These are phyloP conservation scores for Ormyrus nitidulus DNA, from an alignment of 2,888 invertebrate species.

Conservation along the genomic window DNA sequence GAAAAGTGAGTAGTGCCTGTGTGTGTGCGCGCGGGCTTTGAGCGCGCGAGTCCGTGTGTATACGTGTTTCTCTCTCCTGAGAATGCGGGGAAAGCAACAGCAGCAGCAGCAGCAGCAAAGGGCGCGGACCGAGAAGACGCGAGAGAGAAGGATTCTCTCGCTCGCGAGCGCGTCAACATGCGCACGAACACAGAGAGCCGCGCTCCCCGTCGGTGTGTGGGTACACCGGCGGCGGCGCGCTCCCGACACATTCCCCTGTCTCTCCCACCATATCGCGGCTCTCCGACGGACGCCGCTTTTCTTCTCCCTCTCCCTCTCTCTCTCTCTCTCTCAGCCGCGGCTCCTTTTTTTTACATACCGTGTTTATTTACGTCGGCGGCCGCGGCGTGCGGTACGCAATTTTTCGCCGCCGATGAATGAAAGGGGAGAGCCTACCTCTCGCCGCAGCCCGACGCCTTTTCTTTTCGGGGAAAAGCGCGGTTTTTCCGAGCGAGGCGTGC, in stretches of 20 bases:
- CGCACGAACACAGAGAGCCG: background rate
- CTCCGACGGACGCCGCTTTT: slow-evolving; percentile 38
- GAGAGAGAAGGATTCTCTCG: slow-evolving; percentile 1
- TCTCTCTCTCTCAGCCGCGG: too few relatives aligned
- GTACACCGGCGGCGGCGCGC: slow-evolving; percentile 30
- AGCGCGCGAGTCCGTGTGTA: too few relatives aligned
- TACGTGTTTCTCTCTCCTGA: background rate
- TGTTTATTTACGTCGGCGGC: too few relatives aligned
- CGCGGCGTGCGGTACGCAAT: too few relatives aligned
- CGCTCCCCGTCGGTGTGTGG: background rate
- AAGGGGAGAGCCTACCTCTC: background rate
- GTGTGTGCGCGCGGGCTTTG: too few relatives aligned
- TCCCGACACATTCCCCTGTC: slow-evolving; percentile 23
- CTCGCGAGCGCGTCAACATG: background rate
- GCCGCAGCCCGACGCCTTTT: too few relatives aligned
- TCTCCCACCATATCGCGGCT: slow-evolving; percentile 15
- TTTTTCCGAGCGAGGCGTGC: too few relatives aligned
- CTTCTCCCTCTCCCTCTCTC: background rate
- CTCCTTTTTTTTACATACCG: background rate
- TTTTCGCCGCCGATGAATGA: too few relatives aligned
- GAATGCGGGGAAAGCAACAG: slow-evolving; percentile 39
- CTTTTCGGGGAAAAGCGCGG: too few relatives aligned
- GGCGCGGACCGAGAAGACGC: slow-evolving; percentile 39
- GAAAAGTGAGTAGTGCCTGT: too few relatives aligned
- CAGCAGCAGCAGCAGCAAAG: slow-evolving; percentile 33